Conservation (phyloP, 1,140 invertebrate genomes). For the Papilio polyxenes region DNA sequence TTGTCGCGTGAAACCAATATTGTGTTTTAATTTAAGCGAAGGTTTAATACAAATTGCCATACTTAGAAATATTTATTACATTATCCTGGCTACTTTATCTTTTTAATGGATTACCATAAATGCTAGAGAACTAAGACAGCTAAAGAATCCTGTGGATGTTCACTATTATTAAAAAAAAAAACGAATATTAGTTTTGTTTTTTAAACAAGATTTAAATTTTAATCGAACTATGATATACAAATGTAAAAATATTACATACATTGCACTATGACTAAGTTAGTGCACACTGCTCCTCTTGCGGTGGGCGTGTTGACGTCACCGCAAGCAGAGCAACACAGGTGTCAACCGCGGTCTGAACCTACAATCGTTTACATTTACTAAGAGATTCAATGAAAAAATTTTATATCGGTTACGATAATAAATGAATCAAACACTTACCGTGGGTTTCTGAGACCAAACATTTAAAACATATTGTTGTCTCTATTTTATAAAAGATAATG, state of each 20-base stretch:
- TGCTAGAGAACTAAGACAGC: background rate
- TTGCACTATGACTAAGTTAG: too few relatives aligned
- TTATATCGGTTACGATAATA: too few relatives aligned
- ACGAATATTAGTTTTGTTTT: too few relatives aligned
- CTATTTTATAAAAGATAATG: too few relatives aligned
- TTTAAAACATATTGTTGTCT: too few relatives aligned
- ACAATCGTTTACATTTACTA: background rate
- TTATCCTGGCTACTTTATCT: background rate
- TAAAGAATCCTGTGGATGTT: background rate
- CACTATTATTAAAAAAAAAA: too few relatives aligned
- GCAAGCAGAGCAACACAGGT: background rate
- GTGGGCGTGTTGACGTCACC: background rate
- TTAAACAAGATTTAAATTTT: too few relatives aligned
- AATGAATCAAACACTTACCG: too few relatives aligned
- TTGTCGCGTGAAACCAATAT: conserved; percentile 5
- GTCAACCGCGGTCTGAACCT: background rate
- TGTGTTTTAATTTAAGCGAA: conserved; percentile 19
- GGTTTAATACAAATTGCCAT: conserved; percentile 16
- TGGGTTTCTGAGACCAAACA: too few relatives aligned
- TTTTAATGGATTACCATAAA: conserved; percentile 1
- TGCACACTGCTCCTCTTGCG: conserved; percentile 1
- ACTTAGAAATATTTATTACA: conserved; percentile 5
- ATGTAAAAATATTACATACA: background rate
- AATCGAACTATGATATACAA: background rate
- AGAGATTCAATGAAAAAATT: too few relatives aligned